phyloP scores from a whole-genome alignment of 2,888 invertebrate genomes.

The Oxyteleia sp. region DNA sequence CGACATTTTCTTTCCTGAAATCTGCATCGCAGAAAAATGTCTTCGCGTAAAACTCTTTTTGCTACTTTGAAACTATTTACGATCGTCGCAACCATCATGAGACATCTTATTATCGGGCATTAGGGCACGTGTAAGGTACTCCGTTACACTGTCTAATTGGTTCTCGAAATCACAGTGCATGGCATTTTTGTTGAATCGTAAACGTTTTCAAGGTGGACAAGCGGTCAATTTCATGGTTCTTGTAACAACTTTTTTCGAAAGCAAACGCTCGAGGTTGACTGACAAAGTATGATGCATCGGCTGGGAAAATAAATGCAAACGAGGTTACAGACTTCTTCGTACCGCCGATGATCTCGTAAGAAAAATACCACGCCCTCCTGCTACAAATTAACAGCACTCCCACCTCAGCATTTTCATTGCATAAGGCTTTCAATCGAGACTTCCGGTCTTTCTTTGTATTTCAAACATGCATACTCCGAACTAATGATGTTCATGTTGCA shows the following conservation, averaged over 20 bases:
- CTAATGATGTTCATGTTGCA: constrained; percentile 71
- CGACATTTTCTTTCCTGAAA: no score
- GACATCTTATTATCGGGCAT: no score
- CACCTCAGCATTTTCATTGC: constrained; percentile 55
- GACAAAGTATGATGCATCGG: constrained; percentile 65
- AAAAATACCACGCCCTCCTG: constrained; percentile 72
- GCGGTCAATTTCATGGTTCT: constrained; percentile 54
- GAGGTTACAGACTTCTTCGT: constrained; percentile 70
- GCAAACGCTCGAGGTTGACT: constrained; percentile 56
- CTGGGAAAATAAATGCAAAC: constrained; percentile 69
- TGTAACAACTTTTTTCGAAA: constrained; percentile 53
- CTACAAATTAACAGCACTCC: constrained; percentile 72
- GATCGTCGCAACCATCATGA: no score
- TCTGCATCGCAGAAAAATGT: no score
- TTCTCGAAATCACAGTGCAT: constrained; percentile 20
- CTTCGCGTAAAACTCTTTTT: no score
- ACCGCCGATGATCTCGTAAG: constrained; percentile 67
- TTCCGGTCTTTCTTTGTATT: constrained; percentile 74
- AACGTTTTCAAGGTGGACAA: constrained; percentile 50
- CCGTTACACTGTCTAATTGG: not conserved
- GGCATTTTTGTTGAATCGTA: constrained; percentile 32
- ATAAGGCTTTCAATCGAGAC: constrained; percentile 68
- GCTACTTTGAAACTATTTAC: no score
- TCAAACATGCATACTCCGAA: constrained; percentile 58
- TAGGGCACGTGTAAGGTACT: no score